Evolutionary conservation across 2,113 vertebrate genomes (phyloP), one percentile per base, ranked within the genome.

Genomic region (Lophochroa leadbeateri): DNA sequence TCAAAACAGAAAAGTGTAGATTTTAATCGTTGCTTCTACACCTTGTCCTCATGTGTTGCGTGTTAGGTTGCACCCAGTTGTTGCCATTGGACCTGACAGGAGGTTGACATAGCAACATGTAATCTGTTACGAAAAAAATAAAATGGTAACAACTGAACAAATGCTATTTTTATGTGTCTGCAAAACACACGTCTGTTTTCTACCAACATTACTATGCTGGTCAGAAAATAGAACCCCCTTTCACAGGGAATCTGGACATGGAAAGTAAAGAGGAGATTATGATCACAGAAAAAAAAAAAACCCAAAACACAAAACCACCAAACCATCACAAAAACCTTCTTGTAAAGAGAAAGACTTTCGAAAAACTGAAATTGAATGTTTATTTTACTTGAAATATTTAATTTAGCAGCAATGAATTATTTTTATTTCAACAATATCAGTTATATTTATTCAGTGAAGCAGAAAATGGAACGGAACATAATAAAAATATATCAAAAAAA

Each of bases 71-170:
- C 60, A 43, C n/a, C 46, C 72, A 77, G n/a, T 70, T 94, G 71
- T 82, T 87, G 37, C 50, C 69, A 61, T 84, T 74, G 80, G 69
- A 86, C 75, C 21, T 81, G 74, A 65, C 44, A 81, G 29, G 41
- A 72, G 86, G 49, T 87, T 96, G 94, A 95, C 69, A 70, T 68
- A 71, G 75, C 29, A 94, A 85, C 86, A 25, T n/a, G 16, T 44
- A 69, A 82, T 81, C 37, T 76, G 31, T 72, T 35, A 79, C 41
- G 75, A 88, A 93, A 74, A 76, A 17, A 94, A 65, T 72, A 65
- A 76, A 78, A 55, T 33, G 4, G 11, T 58, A 75, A 78, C 46
- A 85, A 69, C 9, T 29, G 53, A 77, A 93, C 43, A 82, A 77
- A 50, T 28, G 10, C 1, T 84, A 8, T 61, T 75, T 94, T 92